Base-by-base conservation (phyloP, 1,140 invertebrate species). In the Steinernema khuongi region DNA sequence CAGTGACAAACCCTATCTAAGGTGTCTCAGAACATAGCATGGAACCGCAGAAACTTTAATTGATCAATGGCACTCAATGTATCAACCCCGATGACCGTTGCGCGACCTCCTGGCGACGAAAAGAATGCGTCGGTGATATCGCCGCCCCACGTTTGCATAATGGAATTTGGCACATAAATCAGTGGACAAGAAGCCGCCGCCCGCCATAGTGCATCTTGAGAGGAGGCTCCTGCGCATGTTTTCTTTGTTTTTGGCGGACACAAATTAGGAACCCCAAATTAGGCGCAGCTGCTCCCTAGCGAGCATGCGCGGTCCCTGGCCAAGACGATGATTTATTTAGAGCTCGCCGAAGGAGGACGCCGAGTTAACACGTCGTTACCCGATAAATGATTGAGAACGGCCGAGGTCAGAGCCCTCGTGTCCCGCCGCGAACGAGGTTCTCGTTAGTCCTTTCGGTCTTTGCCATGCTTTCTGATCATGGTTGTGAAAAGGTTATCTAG, bases 81-180 rank as follows among this genome's bases (percentile, higher is more conserved):
- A 26, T n/a, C n/a, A 22, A 22, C 4, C 7, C 7, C 50, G 50
- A 60, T n/a, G 26, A 60, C n/a, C 50, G 50, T 26, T 2, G 50
- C 50, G 50, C 50, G 50, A 4, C 19, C 4, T 14, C 26, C 7
- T 11, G 7, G n/a, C n/a, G n/a, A n/a, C n/a, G n/a, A n/a, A n/a
- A n/a, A n/a, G n/a, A n/a, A n/a, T n/a, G n/a, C n/a, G n/a, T n/a
- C n/a, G n/a, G n/a, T n/a, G n/a, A n/a, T n/a, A 22, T 7, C 50
- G 50, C 7, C 50, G 22, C 4, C 50, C 14, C 50, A 60, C 50
- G 50, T 60, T 60, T 60, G 7, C 50, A 60, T 60, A 60, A 60
- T 60, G 50, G 50, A 60, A 60, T 60, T 60, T 60, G 50, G 50
- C 50, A 60, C 50, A 60, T 60, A 60, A 60, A 60, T 60, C 50